These are phyloP conservation scores for Chelonoidis abingdonii DNA, from an alignment of 2,113 vertebrate species.

Conservation along the genomic window DNA sequence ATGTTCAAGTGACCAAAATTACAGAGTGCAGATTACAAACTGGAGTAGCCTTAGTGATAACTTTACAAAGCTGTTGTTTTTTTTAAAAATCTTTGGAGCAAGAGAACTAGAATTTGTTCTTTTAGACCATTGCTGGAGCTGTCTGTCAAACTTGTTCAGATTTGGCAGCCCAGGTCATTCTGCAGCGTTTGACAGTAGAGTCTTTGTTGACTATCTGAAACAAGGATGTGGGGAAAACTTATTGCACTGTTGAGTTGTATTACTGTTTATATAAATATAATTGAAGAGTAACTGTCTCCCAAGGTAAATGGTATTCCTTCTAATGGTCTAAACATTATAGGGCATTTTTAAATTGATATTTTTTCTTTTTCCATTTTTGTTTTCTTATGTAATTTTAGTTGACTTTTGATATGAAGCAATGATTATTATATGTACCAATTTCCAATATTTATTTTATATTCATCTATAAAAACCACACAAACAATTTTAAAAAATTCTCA, in stretches of 20 bases:
- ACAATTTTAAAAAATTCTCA: neutral
- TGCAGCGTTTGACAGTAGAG: neutral
- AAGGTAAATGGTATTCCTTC: neutral
- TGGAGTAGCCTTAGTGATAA: neutral
- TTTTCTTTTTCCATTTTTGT: neutral
- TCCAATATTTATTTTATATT: neutral
- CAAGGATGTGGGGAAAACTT: neutral
- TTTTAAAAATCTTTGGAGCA: neutral
- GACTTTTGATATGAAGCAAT: neutral
- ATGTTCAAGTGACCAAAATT: neutral
- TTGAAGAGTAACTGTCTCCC: neutral
- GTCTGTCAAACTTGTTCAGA: neutral
- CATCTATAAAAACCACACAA: neutral
- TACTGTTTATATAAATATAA: neutral
- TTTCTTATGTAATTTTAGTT: neutral
- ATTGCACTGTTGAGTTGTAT: neutral
- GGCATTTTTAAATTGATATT: neutral
- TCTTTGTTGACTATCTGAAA: neutral
- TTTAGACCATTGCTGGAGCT: neutral
- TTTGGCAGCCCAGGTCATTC: constrained; percentile 8
- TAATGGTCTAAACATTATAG: neutral
- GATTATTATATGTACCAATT: neutral
- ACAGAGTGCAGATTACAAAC: neutral
- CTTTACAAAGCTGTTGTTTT: neutral
- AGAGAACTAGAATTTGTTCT: neutral